phyloP scores from a whole-genome alignment of 2,113 vertebrate species.

The Rhodinocichla rosea region DNA sequence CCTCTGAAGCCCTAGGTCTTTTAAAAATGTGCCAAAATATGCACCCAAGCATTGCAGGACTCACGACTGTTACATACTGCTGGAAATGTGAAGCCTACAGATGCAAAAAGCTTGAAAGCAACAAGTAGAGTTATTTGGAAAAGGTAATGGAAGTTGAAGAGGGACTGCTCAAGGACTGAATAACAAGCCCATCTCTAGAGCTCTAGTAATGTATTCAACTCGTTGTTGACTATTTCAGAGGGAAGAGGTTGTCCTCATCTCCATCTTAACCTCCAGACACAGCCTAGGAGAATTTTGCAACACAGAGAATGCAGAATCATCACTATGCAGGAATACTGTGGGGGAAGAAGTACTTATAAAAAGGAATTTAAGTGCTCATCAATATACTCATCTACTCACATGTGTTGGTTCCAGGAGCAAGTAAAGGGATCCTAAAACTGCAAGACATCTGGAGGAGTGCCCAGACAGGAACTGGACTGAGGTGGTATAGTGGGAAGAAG shows the following conservation, averaged over 20 bases:
- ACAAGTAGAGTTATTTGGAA: neutral
- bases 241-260: neutral
- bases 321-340: neutral
- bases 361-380: neutral
- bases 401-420: neutral
- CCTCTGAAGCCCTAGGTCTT: accelerated
- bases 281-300: neutral
- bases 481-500: neutral
- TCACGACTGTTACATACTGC: neutral
- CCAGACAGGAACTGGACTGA: neutral
- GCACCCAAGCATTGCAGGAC: neutral
- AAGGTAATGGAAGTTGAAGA: neutral
- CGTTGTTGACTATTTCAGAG: neutral
- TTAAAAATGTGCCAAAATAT: too few relatives aligned
- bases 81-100: neutral
- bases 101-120: neutral
- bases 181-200: neutral
- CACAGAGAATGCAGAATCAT: neutral
- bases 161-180: neutral
- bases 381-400: neutral
- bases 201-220: neutral
- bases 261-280: neutral
- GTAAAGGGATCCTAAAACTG: neutral
- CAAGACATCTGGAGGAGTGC: neutral
- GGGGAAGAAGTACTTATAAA: neutral